These are phyloP conservation scores for Beroe forskalii DNA, from an alignment of 37 sponge, comb jelly and placozoan species.

Conservation along the genomic window DNA sequence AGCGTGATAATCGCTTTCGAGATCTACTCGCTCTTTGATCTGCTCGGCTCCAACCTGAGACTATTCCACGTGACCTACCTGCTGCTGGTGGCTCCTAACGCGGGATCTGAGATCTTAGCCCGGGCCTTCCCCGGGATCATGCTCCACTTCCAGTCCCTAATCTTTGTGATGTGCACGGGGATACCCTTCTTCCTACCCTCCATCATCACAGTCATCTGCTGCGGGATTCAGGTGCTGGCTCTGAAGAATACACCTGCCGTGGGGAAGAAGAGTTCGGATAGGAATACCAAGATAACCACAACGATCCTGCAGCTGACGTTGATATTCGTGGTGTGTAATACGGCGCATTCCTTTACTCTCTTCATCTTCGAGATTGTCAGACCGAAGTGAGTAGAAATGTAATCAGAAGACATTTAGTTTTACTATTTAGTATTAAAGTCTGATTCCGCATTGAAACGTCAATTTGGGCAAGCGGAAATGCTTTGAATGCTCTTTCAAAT, in stretches of 20 bases:
- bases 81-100: constrained; percentile 34
- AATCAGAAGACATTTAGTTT: too few species aligned
- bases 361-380: background rate
- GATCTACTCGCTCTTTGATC: constrained; percentile 8
- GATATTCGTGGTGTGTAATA: constrained; percentile 40
- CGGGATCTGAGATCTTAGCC: constrained; percentile 16
- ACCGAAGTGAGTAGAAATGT: background rate
- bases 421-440: too few species aligned
- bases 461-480: too few species aligned
- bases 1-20: background rate
- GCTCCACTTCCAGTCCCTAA: background rate
- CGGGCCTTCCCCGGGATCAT: background rate
- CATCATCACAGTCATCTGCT: constrained; percentile 35
- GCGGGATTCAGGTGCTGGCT: constrained; percentile 30
- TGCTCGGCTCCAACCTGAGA: background rate
- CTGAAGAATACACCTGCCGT: background rate
- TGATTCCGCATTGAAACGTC: too few species aligned
- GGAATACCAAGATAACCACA: constrained; percentile 33
- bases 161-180: constrained; percentile 42
- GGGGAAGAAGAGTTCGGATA: constrained; percentile 17
- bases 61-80: background rate
- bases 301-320: constrained; percentile 55
- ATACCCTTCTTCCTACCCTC: constrained; percentile 42
- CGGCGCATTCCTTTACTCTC: constrained; percentile 53
- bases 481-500: too few species aligned